These are phyloP conservation scores for Thalpophila matura DNA, from an alignment of 2,888 invertebrate species.

Conservation along the genomic window DNA sequence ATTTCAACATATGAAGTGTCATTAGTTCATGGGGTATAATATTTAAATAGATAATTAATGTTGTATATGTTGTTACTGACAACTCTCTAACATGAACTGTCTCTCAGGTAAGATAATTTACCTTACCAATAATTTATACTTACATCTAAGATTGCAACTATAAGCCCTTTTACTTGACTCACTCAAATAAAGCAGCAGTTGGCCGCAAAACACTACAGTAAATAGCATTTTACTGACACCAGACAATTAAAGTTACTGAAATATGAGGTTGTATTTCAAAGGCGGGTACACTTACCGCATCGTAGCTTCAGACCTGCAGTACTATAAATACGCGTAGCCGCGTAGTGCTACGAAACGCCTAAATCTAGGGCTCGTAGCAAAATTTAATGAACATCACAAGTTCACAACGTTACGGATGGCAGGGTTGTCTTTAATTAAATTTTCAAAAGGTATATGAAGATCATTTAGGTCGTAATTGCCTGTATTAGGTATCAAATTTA, in stretches of 20 bases:
- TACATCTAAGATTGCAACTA: neutral
- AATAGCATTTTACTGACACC: neutral
- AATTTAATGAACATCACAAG: slow-evolving; percentile 33
- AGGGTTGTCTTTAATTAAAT: slow-evolving; percentile 57
- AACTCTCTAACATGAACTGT: too few relatives aligned
- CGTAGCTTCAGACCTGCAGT: slow-evolving; percentile 66
- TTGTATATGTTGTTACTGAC: too few relatives aligned
- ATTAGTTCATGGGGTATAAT: too few relatives aligned
- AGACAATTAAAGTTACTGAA: slow-evolving; percentile 56
- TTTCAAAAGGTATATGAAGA: slow-evolving; percentile 46
- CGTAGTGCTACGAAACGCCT: slow-evolving; percentile 43
- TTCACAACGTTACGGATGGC: slow-evolving; percentile 9
- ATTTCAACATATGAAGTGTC: too few relatives aligned
- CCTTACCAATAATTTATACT: too few relatives aligned
- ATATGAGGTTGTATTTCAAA: slow-evolving; percentile 52
- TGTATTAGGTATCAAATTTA: slow-evolving; percentile 27
- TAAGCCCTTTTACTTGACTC: neutral
- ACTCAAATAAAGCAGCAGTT: slow-evolving; percentile 1
- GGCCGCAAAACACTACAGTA: slow-evolving; percentile 16
- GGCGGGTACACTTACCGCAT: slow-evolving; percentile 46
- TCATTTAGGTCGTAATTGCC: slow-evolving; percentile 12
- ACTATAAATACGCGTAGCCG: slow-evolving; percentile 67
- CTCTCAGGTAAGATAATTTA: too few relatives aligned
- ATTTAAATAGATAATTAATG: too few relatives aligned
- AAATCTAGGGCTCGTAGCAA: slow-evolving; percentile 47